Evolutionary conservation across 2,888 invertebrate genomes (phyloP), one percentile per base, ranked within the genome.

Genomic region (Andrena dorsata): DNA sequence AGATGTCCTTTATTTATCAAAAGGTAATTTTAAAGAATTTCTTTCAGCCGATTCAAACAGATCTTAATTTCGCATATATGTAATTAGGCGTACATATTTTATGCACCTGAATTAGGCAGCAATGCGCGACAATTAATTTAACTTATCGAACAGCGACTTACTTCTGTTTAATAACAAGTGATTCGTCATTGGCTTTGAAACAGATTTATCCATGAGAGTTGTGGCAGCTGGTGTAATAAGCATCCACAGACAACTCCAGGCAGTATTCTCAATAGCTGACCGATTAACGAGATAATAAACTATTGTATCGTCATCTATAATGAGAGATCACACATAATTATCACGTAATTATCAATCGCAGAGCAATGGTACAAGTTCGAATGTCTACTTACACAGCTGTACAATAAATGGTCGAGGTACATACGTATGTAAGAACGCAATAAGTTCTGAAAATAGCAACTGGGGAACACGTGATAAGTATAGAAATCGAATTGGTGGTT

Each of bases 241-340:
- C 20, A 20, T 16, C 26, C 16, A 35, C 47, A n/a, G 13, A 60
- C 41, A 73, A 78, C 49, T 10, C 20, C 53, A 30, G n/a, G 56
- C 63, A 56, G 16, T 28, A 41, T 66, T 64, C 75, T 68, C 49
- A 53, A 78, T 73, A 47, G 47, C 4, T 53, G 26, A 8, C 53
- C 73, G 68, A 83, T 86, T 87, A 87, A 86, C 79, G 82, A 84
- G 80, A 82, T 85, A 89, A 86, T 86, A 88, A 84, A 78, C 73
- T 80, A 83, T 78, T 77, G 83, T 80, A 72, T 79, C 41, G 41
- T 41, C 66, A 82, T 83, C 79, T 64, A 65, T 88, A 90, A 88
- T 85, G 85, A 88, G 86, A 78, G 78, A 86, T 82, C 76, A 75
- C 78, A 78, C 69, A 78, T 84, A 90, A 89, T 80, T 81, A 83